Evolutionary conservation across 2,888 invertebrate species (phyloP).

Genomic region (Pseudococcus jackbeardsleyi): DNA sequence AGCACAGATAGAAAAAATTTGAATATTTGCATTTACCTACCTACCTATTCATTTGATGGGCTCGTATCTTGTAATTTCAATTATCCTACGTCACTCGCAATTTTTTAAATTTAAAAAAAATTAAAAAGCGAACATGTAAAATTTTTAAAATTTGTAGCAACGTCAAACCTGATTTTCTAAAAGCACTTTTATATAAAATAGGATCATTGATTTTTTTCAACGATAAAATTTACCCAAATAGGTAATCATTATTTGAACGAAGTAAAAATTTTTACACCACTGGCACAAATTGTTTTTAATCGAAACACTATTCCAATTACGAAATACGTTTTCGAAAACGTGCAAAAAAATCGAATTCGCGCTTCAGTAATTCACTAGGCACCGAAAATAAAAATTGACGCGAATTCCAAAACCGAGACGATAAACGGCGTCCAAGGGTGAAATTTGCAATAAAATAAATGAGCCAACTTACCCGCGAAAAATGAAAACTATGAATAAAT

Average conservation of each 20-base stretch:
- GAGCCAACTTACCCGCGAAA: conserved; percentile 49
- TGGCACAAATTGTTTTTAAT: neutral
- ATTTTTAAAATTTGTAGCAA: no score
- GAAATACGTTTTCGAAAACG: no score
- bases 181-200: neutral
- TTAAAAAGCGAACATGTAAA: no score
- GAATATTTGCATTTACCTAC: no score
- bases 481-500: conserved; percentile 18
- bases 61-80: no score
- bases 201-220: neutral
- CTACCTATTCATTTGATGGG: no score
- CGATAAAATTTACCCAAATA: neutral
- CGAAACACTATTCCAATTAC: no score
- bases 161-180: no score
- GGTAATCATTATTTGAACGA: neutral
- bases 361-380: neutral
- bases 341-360: neutral
- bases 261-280: neutral
- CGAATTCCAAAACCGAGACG: neutral
- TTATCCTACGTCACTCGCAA: no score
- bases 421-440: neutral
- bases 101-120: no score
- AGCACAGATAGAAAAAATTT: no score
- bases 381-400: neutral
- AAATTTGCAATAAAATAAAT: conserved; percentile 12